Evolutionary conservation across 1,140 invertebrate species (phyloP), one percentile per base, ranked within the genome.

Genomic region (Drosophila asahinai): DNA sequence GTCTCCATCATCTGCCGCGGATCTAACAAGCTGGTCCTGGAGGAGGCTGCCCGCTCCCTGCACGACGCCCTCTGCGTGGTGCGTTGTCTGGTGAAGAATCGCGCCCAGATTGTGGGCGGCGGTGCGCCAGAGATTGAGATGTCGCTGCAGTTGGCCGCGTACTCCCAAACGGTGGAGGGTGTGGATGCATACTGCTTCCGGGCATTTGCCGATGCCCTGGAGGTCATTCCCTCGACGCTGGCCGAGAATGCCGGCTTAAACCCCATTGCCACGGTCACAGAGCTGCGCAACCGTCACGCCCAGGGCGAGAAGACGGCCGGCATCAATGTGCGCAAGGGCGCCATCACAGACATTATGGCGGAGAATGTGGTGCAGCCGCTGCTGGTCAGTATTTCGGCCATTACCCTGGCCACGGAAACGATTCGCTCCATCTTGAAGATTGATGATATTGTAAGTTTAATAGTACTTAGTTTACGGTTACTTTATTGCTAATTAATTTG

Each of bases 191-290:
- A 99, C 93, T 99, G 99, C 91, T 96, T 97, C 72, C 95, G 97
- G 76, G 98, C 98, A 2, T 99, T 98, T 94, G 98, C 99, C 9
- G 97, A 99, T 93, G 98, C 99, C 2, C 94, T 99, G 25, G 98
- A 99, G 94, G 96, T 99, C 5, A 97, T 99, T 92, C 99, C 99
- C 3, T 99, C 96, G 57, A 99, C 99, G 4, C 94, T 99, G 59
- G 98, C 99, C n/a, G 99, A 99, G 94, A 99, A 99, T 94, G 99
- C 99, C 27, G 99, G 99, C n/a, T 94, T 99, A 3, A 99, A 99
- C 94, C 97, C 99, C 0, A 99, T 99, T 92, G 95, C 97, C 54
- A 99, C 99, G 1, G 99, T 99, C 1, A 99, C 99, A 0, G 98
- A 99, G 93, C 94, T 99, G 59, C 95, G 99, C 62, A 99, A 98